Evolutionary conservation across 1,140 invertebrate genomes (phyloP), one percentile per base, ranked within the genome.

Genomic region (Drosophila baimaii): DNA sequence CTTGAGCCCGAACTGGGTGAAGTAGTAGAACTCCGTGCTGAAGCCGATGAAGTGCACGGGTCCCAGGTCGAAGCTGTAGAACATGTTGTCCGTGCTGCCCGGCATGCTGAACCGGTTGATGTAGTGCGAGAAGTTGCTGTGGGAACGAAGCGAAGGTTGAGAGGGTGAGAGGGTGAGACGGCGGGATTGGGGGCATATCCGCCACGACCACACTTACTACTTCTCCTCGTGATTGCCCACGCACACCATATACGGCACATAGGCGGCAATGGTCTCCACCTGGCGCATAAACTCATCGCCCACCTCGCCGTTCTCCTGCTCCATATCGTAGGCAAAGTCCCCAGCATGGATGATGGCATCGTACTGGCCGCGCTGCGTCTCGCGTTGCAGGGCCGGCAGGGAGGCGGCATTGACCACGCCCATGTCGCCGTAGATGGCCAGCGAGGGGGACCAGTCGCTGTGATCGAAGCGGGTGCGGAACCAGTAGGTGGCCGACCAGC

Each of bases 301-400:
- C 51, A 97, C 94, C 47, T 92, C 91, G 2, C 95, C 97, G 91
- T 97, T 93, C 58, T 97, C 92, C 2, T 94, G 93, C 92, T 98
- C 93, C 96, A 99, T 97, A 92, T 99, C 97, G 93, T 99, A 99
- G 0, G 98, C 98, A 93, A 99, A 97, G 94, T 98, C 98, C 1
- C 98, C 98, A 66, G 98, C 96, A 93, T 99, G 98, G 49, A 99
- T 93, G 59, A 98, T 95, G 69, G 96, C 94, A 93, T 99, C 97
- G 92, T 97, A 98, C 76, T 95, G 92, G n/a, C 94, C 96, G 31
- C 93, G 93, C 84, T 97, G 95, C 0, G 95, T 95, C 82, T 99
- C 98, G 74, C 96, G 93, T 91, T 98, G 96, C 31, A 99, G 92
- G 49, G 95, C 93, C 0, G 95, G 93, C 39, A 98, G 93, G n/a